Conservation (phyloP, 2,113 vertebrate genomes). For the Chloropsis cyanopogon region DNA sequence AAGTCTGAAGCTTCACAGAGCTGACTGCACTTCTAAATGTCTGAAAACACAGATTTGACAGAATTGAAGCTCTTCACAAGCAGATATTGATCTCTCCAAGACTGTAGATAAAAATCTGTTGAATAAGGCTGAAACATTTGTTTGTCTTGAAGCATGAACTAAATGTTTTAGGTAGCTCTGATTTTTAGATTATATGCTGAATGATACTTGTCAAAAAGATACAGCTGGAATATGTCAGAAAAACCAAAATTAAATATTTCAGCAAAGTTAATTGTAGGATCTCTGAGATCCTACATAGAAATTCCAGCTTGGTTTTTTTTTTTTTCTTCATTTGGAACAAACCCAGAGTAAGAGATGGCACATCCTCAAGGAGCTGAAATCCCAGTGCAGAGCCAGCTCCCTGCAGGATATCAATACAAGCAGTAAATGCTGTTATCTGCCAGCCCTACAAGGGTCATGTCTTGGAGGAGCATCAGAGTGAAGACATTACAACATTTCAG, state of each 20-base stretch:
- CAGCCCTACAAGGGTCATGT: not conserved
- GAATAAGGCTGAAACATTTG: not conserved
- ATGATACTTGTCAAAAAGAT: not conserved
- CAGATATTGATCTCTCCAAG: not conserved
- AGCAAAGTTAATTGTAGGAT: not conserved
- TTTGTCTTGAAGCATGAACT: not conserved
- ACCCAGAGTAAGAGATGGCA: not conserved
- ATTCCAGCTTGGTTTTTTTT: not conserved
- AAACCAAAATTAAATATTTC: not conserved
- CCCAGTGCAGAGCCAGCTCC: not conserved
- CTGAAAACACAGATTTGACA: not conserved
- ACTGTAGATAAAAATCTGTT: not conserved
- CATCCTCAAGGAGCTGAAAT: not conserved
- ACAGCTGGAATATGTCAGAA: not conserved
- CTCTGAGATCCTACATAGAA: not conserved
- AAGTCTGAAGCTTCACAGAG: not conserved
- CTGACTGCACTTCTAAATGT: not conserved
- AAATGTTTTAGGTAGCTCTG: not conserved
- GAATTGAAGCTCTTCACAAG: not conserved
- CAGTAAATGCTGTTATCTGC: not conserved
- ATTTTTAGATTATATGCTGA: not conserved
- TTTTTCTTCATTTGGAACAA: not conserved
- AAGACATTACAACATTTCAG: not conserved
- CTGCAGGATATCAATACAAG: rapidly evolving
- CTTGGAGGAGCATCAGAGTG: not conserved